Base-by-base conservation (phyloP, 2,797 vertebrate genomes). In the Yasuhikotakia modesta region DNA sequence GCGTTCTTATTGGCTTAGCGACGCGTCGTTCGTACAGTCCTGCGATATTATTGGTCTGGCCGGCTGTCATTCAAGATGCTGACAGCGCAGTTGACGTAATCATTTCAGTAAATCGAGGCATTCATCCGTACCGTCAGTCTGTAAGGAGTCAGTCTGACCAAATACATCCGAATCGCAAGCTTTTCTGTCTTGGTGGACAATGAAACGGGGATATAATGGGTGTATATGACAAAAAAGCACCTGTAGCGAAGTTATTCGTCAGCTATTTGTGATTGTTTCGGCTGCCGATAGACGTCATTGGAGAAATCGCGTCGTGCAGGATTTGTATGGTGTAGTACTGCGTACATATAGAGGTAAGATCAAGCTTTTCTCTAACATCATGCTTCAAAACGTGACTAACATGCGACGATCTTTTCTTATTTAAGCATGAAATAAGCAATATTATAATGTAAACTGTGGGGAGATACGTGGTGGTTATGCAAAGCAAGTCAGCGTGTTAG, bases 21-120 rank as follows among this genome's bases (percentile, higher is more conserved):
- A 0, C 0, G 5, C 50, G 76, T 86, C 70, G 11, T 79, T 90
- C 87, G 85, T 13, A 4, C 1, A 2, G 0, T 3, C 58, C 48
- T 82, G 52, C 1, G 3, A 70, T 64, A 8, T 73, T 1, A 92
- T 91, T 93, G 90, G 93, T 2, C 32, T 0, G 6, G 0, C 0
- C 0, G 19, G 3, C 72, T 85, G 90, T 75, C 93, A 60, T 48
- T 92, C 88, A 81, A 8, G 6, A 30, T 10, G 35, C 67, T 78
- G 85, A 82, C 75, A 83, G 85, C 87, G 83, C 87, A 87, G 92
- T 90, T 95, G 93, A 95, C 92, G 94, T 95, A 94, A 95, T 94
- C 90, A 89, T 85, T 88, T 88, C 84, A 86, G 89, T 92, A 89
- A 92, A 92, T 91, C 93, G 87, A 89, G 89, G 86, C 91, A 60